Percentiles rank a stretch among this genome's conserved stretches.
Conservation (phyloP, 1,140 invertebrate species). For the Melanaphis sacchari region DNA sequence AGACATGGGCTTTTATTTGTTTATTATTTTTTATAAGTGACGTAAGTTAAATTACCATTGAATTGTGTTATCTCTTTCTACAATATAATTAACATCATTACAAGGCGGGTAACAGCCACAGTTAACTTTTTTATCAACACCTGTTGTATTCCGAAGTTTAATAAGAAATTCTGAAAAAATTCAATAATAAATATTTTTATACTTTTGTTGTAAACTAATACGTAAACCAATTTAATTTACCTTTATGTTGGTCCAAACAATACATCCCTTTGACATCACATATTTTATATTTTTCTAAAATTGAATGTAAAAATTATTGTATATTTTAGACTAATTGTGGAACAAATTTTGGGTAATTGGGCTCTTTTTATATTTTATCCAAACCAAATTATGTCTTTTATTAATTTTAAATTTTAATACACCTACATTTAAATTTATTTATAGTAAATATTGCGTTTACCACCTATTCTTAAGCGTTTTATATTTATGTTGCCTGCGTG, state of each 20-base stretch:
- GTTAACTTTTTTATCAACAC: slow-evolving; percentile 60
- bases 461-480: no score
- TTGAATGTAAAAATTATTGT: background rate
- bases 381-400: background rate
- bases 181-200: slow-evolving; percentile 33
- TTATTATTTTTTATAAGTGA: background rate
- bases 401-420: background rate
- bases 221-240: slow-evolving; percentile 63
- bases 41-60: slow-evolving; percentile 57
- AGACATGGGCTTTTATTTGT: background rate
- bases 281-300: slow-evolving; percentile 67
- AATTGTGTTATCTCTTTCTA: slow-evolving; percentile 59
- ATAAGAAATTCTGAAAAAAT: slow-evolving; percentile 51
- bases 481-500: no score
- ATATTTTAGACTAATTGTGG: background rate
- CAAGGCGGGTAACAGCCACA: slow-evolving; percentile 71
- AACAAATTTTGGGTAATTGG: background rate
- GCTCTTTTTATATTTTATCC: background rate
- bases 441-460: background rate
- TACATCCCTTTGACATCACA: slow-evolving; percentile 70
- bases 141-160: slow-evolving; percentile 41
- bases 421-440: background rate
- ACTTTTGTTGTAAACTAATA: no score
- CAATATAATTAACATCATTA: slow-evolving; percentile 71
- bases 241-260: slow-evolving; percentile 69